Conservation (phyloP, 1,140 invertebrate genomes). For the Diorhabda sublineata region DNA sequence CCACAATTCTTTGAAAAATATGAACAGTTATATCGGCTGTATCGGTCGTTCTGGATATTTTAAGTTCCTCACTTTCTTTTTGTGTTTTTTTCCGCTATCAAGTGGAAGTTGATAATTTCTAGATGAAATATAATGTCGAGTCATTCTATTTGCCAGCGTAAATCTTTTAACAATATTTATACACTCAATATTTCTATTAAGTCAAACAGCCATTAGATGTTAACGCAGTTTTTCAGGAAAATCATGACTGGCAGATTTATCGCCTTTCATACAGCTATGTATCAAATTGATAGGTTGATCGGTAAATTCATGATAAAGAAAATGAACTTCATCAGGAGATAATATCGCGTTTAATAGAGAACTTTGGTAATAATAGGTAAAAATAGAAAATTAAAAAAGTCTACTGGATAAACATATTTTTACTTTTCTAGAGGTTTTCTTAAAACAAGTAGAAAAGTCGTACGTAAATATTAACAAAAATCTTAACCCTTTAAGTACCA, state of each 20-base stretch:
- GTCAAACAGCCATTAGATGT: conserved; percentile 14
- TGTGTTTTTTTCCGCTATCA: not conserved
- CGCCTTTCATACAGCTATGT: conserved; percentile 2
- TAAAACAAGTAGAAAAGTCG: too few species aligned
- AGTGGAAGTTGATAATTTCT: not conserved
- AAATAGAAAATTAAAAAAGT: too few species aligned
- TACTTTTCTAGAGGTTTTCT: too few species aligned
- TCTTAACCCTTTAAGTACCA: too few species aligned
- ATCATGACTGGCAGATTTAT: conserved; percentile 11
- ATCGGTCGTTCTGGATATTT: too few species aligned
- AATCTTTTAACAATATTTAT: conserved; percentile 12
- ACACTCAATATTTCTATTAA: conserved; percentile 16
- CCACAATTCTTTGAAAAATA: too few species aligned
- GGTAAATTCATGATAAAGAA: not conserved
- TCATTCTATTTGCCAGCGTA: conserved; percentile 15
- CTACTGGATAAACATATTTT: too few species aligned
- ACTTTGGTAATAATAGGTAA: too few species aligned
- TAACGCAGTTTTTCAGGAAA: conserved; percentile 12
- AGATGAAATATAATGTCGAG: not conserved
- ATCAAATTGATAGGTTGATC: conserved; percentile 13
- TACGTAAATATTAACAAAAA: too few species aligned
- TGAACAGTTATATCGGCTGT: too few species aligned
- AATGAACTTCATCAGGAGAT: conserved; percentile 1
- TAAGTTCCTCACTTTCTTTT: not conserved
- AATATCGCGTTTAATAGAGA: not conserved